Evolutionary conservation across 1,140 invertebrate genomes (phyloP).

Genomic region (Leptonema lineaticorne): DNA sequence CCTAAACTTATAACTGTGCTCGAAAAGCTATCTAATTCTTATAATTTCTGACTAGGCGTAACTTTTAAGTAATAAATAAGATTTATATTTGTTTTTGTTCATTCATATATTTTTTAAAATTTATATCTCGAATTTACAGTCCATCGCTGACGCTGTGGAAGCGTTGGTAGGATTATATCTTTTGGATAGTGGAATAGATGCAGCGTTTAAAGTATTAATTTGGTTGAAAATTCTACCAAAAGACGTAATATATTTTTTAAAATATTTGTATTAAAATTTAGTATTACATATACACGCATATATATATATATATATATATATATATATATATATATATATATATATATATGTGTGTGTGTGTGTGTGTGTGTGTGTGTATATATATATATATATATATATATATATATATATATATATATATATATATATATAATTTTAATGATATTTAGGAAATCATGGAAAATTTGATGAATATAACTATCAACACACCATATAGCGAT

Average conservation of each 20-base stretch:
- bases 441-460: background rate
- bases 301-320: no score
- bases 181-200: constrained; percentile 56
- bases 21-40: no score
- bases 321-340: no score
- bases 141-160: constrained; percentile 80
- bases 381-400: no score
- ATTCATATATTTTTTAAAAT: background rate
- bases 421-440: background rate
- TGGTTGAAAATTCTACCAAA: constrained; percentile 70
- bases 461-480: constrained; percentile 39
- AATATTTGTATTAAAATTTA: background rate
- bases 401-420: no score
- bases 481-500: constrained; percentile 42
- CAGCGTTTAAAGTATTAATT: constrained; percentile 64
- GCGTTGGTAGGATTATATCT: constrained; percentile 81
- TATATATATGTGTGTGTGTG: no score
- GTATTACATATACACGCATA: no score
- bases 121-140: no score
- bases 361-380: no score
- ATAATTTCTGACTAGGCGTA: no score
- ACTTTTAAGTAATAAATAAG: no score
- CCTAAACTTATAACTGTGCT: no score
- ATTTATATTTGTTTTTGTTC: background rate
- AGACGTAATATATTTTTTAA: constrained; percentile 47